Conservation (phyloP, 2,888 invertebrate species). For the Drosophila mulleri region DNA sequence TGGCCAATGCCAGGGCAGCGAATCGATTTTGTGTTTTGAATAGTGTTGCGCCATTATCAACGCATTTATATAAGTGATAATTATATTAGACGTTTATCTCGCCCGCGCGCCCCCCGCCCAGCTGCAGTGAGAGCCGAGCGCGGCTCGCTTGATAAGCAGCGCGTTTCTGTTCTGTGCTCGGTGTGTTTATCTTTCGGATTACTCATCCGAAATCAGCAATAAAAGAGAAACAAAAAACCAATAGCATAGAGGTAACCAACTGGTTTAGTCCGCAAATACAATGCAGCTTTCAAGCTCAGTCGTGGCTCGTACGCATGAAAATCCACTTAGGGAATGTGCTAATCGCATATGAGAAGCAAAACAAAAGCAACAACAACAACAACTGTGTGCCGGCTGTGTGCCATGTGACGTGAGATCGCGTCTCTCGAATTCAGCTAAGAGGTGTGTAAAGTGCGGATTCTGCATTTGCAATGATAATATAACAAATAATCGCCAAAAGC, state of each 20-base stretch:
- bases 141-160: conserved; percentile 42
- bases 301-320: conserved; percentile 10
- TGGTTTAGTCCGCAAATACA: conserved; percentile 40
- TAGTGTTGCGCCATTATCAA: conserved; percentile 78
- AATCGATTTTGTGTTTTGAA: conserved; percentile 80
- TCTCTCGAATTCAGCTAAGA: conserved; percentile 29
- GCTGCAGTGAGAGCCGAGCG: conserved; percentile 23
- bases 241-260: conserved; percentile 22
- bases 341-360: conserved; percentile 25
- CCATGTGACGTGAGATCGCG: conserved; percentile 67
- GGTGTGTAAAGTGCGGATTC: conserved; percentile 41
- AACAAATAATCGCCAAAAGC: not conserved
- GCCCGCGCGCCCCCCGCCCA: conserved; percentile 31
- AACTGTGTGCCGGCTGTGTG: conserved; percentile 33
- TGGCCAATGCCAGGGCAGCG: conserved; percentile 38
- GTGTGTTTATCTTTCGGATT: conserved; percentile 66
- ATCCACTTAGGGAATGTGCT: conserved; percentile 34
- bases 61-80: conserved; percentile 78
- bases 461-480: conserved; percentile 2
- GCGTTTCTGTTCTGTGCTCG: conserved; percentile 27
- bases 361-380: conserved; percentile 7
- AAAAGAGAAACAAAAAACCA: not conserved
- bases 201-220: conserved; percentile 52
- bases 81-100: conserved; percentile 73
- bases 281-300: conserved; percentile 40